Evolutionary conservation across 2,888 invertebrate genomes (phyloP), one percentile per base, ranked within the genome.

Genomic region (Onchidella celtica): DNA sequence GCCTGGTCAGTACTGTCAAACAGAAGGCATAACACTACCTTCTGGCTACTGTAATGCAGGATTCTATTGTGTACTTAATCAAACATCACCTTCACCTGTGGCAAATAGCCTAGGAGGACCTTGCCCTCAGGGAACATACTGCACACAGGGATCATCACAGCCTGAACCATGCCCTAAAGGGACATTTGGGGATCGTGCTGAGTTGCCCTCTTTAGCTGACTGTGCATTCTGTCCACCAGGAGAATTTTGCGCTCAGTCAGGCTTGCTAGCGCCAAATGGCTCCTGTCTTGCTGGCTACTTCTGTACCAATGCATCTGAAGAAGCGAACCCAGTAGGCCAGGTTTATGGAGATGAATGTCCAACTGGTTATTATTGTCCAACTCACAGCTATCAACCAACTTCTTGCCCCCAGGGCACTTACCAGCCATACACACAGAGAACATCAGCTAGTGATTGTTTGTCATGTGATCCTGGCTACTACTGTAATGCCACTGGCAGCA

Each of bases 271-370:
- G 6, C 89, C 91, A 2, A 87, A 87, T 61, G 92, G 92, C 24
- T 82, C 88, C 21, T 92, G 92, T 82, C 82, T 89, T 21, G 88
- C 90, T 32, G 92, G 92, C 1, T 91, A 86, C 85, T 92, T 87
- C 87, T 92, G 92, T 79, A 87, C 80, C 34, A 91, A 91, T 85
- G 89, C 89, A 1, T 92, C 84, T 1, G 79, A 83, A 84, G 88
- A 88, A 72, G 90, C 90, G 14, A 90, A 86, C 66, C 92, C 92
- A 9, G 86, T 91, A 0, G 88, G 87, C 4, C 84, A 90, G 78
- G 77, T 76, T 6, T 92, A 92, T 66, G 92, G 92, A 59, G 91
- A 91, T 78, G 89, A 92, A 79, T 92, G 92, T 81, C 92, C 92
- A 36, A 84, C 82, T 0, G 92, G 92, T 14, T 84, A 87, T 73